Percentiles rank a stretch among this genome's conserved stretches.
phyloP scores from a whole-genome alignment of 2,888 invertebrate genomes.

The Orthosia cruda region DNA sequence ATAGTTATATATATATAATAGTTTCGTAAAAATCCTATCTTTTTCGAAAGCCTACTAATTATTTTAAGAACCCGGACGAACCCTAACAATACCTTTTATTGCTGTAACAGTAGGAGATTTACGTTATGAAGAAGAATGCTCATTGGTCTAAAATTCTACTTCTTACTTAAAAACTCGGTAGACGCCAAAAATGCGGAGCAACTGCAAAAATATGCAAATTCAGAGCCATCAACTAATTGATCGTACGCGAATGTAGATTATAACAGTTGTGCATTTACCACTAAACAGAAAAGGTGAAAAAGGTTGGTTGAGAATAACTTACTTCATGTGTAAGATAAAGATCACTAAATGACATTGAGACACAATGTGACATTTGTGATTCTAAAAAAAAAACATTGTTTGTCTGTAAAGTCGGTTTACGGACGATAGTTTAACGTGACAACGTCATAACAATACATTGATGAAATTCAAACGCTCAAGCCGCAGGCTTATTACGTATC shows the following conservation, averaged over 20 bases:
- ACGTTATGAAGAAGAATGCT: background rate
- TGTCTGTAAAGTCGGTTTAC: no score
- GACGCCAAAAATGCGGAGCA: slow-evolving; percentile 37
- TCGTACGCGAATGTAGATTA: slow-evolving; percentile 55
- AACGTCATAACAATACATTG: no score
- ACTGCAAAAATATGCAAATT: slow-evolving; percentile 56
- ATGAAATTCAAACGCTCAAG: no score
- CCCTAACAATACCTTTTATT: background rate
- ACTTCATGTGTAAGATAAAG: background rate
- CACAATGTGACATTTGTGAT: no score
- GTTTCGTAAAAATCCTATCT: slow-evolving; percentile 4
- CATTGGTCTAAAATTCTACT: slow-evolving; percentile 10
- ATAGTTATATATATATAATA: no score
- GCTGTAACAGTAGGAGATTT: background rate
- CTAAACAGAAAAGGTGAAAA: slow-evolving; percentile 18
- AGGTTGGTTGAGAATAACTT: background rate
- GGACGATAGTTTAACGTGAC: no score
- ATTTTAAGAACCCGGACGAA: background rate
- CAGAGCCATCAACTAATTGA: slow-evolving; percentile 51
- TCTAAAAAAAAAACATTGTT: no score
- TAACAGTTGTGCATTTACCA: slow-evolving; percentile 24
- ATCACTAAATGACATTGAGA: no score
- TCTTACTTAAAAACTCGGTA: slow-evolving; percentile 7
- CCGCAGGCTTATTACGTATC: no score
- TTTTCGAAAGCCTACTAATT: background rate